Evolutionary conservation across 2,888 invertebrate genomes (phyloP), one percentile per base, ranked within the genome.

Genomic region (Morinoia aosen): DNA sequence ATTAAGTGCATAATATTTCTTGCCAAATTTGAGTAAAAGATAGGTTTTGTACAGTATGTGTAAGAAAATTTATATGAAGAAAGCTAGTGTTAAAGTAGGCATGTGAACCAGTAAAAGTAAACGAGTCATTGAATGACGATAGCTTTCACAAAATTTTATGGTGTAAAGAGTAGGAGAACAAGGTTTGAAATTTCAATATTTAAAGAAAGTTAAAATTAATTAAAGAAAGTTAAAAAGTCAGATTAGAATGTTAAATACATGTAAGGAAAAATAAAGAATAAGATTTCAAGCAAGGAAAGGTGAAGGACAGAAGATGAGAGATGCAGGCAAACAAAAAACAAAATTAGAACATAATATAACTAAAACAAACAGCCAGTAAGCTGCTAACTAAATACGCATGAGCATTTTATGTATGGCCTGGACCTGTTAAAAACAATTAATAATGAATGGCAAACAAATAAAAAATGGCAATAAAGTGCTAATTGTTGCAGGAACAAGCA

Each of bases 301-400:
- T 0, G 10, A 10, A 90, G 90, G 19, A 40, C 16, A 48, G 90
- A 40, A 48, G 90, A 19, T 90, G 40, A 90, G 90, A 40, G 90
- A 19, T 48, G 48, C 90, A 90, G 40, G 90, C 40, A 90, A 90
- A 19, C 2, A 39, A 48, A 90, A 90, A 90, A 90, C 90, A 90
- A 90, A 90, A 90, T 90, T 90, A 90, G 90, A 90, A 90, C 14
- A 40, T 76, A 76, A 76, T 33, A 76, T 76, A 33, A 76, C 14
- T 76, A 33, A 76, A 8, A 76, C 25, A 76, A 16, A 19, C 76
- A 76, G 76, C 76, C 76, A 76, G 76, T 3, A 16, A 33, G 76
- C 76, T 33, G 76, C 76, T 76, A 19, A 76, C 33, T 33, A 76
- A 76, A 76, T 76, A 2, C 76, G 25, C 76, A 76, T 33, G 25